A percentile compares a stretch with the other conserved stretches of the same genome.
These are phyloP conservation scores for Lagodon rhomboides DNA, from an alignment of 2,797 vertebrate genomes.

Conservation along the genomic window DNA sequence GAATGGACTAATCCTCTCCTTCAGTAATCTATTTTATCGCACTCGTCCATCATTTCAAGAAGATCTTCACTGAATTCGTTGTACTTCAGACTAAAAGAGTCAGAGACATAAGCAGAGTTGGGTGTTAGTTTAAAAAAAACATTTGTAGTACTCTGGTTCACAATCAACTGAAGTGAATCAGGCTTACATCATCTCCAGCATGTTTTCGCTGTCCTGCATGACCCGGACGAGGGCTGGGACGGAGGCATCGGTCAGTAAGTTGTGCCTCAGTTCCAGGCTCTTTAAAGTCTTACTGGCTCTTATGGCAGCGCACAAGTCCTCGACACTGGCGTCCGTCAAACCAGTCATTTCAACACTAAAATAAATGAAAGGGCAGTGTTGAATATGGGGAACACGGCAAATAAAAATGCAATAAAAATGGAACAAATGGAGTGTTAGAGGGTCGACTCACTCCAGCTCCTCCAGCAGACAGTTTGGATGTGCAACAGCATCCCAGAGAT, in stretches of 20 bases:
- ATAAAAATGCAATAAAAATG: background rate
- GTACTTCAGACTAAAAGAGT: constrained; percentile 79
- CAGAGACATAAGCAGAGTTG: constrained; percentile 26
- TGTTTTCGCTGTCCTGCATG: constrained; percentile 67
- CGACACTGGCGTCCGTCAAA: constrained; percentile 81
- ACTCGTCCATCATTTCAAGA: constrained; percentile 71
- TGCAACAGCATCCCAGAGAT: constrained; percentile 85
- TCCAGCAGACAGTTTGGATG: constrained; percentile 85
- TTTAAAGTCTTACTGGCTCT: constrained; percentile 80
- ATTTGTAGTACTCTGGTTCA: background rate
- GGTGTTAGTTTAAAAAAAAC: background rate
- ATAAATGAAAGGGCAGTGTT: background rate
- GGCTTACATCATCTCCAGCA: constrained; percentile 78
- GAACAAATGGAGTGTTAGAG: background rate
- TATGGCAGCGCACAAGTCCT: constrained; percentile 81
- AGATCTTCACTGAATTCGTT: constrained; percentile 81
- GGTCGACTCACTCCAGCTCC: constrained; percentile 87
- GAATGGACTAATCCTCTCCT: background rate
- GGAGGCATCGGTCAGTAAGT: constrained; percentile 80
- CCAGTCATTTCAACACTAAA: constrained; percentile 87
- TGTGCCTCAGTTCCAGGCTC: constrained; percentile 89
- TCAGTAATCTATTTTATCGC: constrained; percentile 75
- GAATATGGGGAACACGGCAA: background rate
- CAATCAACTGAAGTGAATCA: background rate
- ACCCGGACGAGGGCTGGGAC: constrained; percentile 74